A percentile compares a stretch with the other conserved stretches of the same genome.
Evolutionary conservation across 2,797 vertebrate genomes (phyloP).

Genomic region (Pangasius macronema): DNA sequence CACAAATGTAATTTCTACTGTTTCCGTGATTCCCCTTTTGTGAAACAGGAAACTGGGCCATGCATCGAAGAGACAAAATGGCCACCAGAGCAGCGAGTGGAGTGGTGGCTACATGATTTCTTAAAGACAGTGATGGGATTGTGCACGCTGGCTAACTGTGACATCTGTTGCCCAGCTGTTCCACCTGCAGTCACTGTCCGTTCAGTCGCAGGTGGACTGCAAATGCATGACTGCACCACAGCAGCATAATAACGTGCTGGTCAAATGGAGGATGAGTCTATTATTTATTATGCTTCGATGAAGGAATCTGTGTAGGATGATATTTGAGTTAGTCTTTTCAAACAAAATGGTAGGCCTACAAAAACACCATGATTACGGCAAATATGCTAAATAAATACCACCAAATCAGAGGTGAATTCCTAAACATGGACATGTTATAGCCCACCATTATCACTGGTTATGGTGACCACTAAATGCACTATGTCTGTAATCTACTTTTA

Average conservation of each 20-base stretch:
- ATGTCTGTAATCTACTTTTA: constrained; percentile 28
- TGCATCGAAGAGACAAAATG: constrained; percentile 32
- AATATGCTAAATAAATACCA: constrained; percentile 16
- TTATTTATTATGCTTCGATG: constrained; percentile 21
- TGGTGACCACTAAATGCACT: constrained; percentile 10
- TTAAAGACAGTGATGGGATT: neutral
- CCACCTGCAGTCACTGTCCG: constrained; percentile 47
- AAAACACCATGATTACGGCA: constrained; percentile 14
- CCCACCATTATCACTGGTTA: constrained; percentile 18
- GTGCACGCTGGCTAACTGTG: constrained; percentile 9
- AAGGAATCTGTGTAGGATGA: constrained; percentile 17
- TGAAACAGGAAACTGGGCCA: constrained; percentile 17
- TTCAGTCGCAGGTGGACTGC: constrained; percentile 39
- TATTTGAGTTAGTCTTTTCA: constrained; percentile 15
- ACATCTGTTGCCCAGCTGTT: constrained; percentile 52
- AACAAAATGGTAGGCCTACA: neutral
- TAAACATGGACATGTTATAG: constrained; percentile 21
- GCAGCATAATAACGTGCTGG: neutral
- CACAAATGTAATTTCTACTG: constrained; percentile 1
- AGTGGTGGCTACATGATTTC: neutral
- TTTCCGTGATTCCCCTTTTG: constrained; percentile 14
- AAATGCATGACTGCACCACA: constrained; percentile 13
- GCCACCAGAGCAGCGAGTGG: neutral
- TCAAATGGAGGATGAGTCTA: constrained; percentile 13
- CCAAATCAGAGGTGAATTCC: constrained; percentile 19